Conservation (phyloP, 2,797 vertebrate genomes). For the Ctenosaura bakeri region DNA sequence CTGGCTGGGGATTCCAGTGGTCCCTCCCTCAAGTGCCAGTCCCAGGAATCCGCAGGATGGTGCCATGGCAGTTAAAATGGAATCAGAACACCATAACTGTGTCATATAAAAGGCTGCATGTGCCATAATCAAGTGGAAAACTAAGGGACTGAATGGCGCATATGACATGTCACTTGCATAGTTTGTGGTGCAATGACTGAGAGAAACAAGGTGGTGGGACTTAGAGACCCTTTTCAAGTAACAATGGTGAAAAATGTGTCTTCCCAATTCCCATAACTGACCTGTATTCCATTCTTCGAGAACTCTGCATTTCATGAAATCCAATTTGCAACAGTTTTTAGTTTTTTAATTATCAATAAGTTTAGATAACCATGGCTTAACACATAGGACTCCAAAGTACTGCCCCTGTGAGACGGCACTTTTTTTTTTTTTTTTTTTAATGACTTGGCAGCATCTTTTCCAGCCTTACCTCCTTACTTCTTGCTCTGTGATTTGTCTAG, state of each 20-base stretch:
- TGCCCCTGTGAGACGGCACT: neutral
- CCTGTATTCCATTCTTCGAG: neutral
- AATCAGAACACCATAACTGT: too few relatives aligned
- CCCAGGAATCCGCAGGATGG: too few relatives aligned
- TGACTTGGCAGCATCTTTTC: conserved; percentile 41
- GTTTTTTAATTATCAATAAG: neutral
- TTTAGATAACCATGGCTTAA: neutral
- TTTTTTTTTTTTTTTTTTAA: neutral
- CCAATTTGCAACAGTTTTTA: neutral
- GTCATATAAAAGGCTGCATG: too few relatives aligned
- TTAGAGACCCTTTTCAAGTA: neutral
- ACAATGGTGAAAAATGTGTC: neutral
- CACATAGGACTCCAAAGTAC: neutral
- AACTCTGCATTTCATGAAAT: neutral
- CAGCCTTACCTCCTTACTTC: conserved; percentile 51
- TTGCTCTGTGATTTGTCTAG: conserved; percentile 47
- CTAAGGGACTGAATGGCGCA: too few relatives aligned
- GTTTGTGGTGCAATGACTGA: neutral
- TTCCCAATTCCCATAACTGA: neutral
- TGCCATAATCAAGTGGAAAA: too few relatives aligned
- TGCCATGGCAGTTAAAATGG: too few relatives aligned
- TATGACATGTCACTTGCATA: neutral
- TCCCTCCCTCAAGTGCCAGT: too few relatives aligned
- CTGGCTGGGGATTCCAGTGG: too few relatives aligned
- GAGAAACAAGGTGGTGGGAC: neutral